A percentile compares a stretch with the other conserved stretches of the same genome.
Evolutionary conservation across 2,888 invertebrate species (phyloP).

Genomic region (Listrodromus nycthemerus): DNA sequence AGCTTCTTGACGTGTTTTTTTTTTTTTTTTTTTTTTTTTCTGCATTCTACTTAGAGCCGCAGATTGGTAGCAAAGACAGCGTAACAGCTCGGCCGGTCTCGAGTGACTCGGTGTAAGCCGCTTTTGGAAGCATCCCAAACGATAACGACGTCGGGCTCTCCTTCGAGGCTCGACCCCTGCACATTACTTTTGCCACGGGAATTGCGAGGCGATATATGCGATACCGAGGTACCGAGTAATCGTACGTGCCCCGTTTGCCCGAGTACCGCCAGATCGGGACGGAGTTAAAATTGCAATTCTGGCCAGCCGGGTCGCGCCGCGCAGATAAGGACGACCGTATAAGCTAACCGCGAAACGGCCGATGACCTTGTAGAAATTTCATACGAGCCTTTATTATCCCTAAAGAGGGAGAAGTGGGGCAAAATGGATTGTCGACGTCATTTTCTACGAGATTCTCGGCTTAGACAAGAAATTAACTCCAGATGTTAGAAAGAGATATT

Average conservation of each 20-base stretch:
- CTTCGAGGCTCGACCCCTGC: slow-evolving; percentile 35
- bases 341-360: slow-evolving; percentile 31
- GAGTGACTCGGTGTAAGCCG: slow-evolving; percentile 55
- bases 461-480: too few relatives aligned
- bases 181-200: slow-evolving; percentile 30
- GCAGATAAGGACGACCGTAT: slow-evolving; percentile 31
- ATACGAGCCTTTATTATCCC: background rate
- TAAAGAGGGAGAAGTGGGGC: too few relatives aligned
- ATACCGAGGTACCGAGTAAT: slow-evolving; percentile 46
- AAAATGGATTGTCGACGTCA: too few relatives aligned
- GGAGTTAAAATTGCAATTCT: slow-evolving; percentile 52
- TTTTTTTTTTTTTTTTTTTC: background rate
- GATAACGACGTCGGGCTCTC: slow-evolving; percentile 54
- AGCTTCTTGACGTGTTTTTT: background rate
- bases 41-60: background rate
- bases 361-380: slow-evolving; percentile 23
- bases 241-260: slow-evolving; percentile 56
- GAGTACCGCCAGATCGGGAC: slow-evolving; percentile 35
- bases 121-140: slow-evolving; percentile 65
- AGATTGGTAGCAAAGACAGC: background rate
- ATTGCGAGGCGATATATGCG: background rate
- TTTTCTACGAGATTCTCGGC: too few relatives aligned
- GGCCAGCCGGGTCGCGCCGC: slow-evolving; percentile 14
- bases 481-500: too few relatives aligned
- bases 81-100: slow-evolving; percentile 31